Evolutionary conservation across 1,140 invertebrate species (phyloP), one percentile per base, ranked within the genome.

Genomic region (Cataglyphis hispanica): DNA sequence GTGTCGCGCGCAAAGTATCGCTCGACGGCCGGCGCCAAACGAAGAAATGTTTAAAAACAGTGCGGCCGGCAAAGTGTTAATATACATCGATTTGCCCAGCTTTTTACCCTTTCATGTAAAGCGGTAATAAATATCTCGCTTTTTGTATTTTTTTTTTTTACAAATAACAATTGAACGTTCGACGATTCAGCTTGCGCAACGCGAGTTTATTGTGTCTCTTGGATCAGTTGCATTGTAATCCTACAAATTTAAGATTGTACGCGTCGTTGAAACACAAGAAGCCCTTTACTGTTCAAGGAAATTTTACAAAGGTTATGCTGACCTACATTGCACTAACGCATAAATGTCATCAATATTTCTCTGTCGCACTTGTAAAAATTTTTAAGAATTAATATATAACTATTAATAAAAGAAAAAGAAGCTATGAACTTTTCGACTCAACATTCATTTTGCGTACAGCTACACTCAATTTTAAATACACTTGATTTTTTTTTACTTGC

Each of bases 201-300:
- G 13, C 31, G 19, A 40, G 22, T 46, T 10, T 40, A 50, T 16
- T n/a, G 13, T 7, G 4, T n/a, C 10, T 10, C 8, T 61, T 10
- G 40, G 13, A 70, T 58, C 22, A 10, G 50, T 69, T 37, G 19
- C 61, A 13, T 40, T 25, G 25, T 80, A 69, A 81, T 43, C 64
- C 50, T n/a, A 34, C 66, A n/a, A 22, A 43, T 70, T 50, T 58
- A 60, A 72, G 37, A 72, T 81, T 7, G 7, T n/a, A 25, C 50
- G 64, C 78, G 53, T 67, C 37, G 37, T 83, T 50, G 40, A 83
- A 74, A 74, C 50, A 13, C 2, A 72, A 61, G 66, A 74, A 60
- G 27, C 53, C 67, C 46, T 50, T 60, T 83, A 83, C 19, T 31
- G 13, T 46, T 8, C 53, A 27, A 74, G 67, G 67, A 61, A 74